Percentiles rank a stretch among this genome's conserved stretches.
These are phyloP conservation scores for Sternarchorhynchus goeldii DNA, from an alignment of 2,797 vertebrate species.

Conservation along the genomic window DNA sequence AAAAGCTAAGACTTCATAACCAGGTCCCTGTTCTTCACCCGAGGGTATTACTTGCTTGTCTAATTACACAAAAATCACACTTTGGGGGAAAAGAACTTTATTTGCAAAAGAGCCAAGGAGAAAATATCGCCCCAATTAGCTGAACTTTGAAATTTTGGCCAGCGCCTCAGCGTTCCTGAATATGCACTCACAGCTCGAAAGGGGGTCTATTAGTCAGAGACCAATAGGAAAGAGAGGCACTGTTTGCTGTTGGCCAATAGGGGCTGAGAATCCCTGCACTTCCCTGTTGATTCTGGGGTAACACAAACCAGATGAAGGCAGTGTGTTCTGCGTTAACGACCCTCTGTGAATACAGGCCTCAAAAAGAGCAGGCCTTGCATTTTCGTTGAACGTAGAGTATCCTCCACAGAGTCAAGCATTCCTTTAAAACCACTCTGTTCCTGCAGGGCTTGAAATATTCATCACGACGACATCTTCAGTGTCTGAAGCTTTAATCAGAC, in stretches of 20 bases:
- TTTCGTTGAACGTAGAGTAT: slow-evolving; percentile 49
- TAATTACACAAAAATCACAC: slow-evolving; percentile 63
- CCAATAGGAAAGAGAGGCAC: slow-evolving; percentile 74
- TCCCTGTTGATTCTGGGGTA: slow-evolving; percentile 73
- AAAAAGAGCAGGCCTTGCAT: slow-evolving; percentile 46
- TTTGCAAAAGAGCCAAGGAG: slow-evolving; percentile 55
- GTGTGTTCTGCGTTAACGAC: slow-evolving; percentile 51
- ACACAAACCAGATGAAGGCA: slow-evolving; percentile 77
- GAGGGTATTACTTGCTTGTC: slow-evolving; percentile 63
- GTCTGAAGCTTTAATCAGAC: slow-evolving; percentile 60
- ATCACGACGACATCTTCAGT: slow-evolving; percentile 55
- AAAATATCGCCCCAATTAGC: slow-evolving; percentile 68
- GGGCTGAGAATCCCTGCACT: slow-evolving; percentile 68
- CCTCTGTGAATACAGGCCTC: slow-evolving; percentile 43
- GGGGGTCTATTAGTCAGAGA: slow-evolving; percentile 71
- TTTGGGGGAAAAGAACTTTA: slow-evolving; percentile 56
- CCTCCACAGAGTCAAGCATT: slow-evolving; percentile 49
- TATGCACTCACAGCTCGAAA: slow-evolving; percentile 60
- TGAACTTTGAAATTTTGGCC: slow-evolving; percentile 73
- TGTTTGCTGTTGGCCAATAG: slow-evolving; percentile 73
- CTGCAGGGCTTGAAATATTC: slow-evolving; percentile 57
- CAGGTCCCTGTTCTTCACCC: slow-evolving; percentile 37
- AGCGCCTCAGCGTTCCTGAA: slow-evolving; percentile 58
- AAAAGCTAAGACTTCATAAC: slow-evolving; percentile 26
- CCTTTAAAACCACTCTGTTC: slow-evolving; percentile 50